Evolutionary conservation across 1,140 invertebrate species (phyloP).

Genomic region (Scaptomyza montana): DNA sequence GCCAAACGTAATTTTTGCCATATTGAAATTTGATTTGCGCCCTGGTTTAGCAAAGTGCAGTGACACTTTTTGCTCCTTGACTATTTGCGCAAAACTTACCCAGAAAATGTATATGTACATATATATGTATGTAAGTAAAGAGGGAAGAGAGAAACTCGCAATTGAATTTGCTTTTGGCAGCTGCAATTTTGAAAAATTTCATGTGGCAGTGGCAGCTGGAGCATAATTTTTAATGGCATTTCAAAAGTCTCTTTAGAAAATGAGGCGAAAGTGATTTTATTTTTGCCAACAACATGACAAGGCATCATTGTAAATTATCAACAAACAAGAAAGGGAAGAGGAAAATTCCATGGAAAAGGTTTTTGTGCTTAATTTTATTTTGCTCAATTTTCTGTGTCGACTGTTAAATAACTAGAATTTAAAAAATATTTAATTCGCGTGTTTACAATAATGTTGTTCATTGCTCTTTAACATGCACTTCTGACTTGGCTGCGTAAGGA

Average conservation of each 20-base stretch:
- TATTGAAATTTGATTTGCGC: constrained; percentile 77
- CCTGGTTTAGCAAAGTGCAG: constrained; percentile 60
- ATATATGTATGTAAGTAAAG: neutral
- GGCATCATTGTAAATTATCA: constrained; percentile 42
- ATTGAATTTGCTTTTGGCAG: constrained; percentile 54
- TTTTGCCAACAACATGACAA: constrained; percentile 41
- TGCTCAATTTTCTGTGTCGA: neutral
- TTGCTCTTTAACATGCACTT: constrained; percentile 31
- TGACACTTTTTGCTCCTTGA: constrained; percentile 56
- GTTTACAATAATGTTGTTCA: neutral
- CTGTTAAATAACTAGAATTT: neutral
- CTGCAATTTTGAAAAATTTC: constrained; percentile 59
- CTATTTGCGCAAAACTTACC: constrained; percentile 71
- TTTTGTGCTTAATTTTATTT: neutral
- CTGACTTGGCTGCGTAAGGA: neutral
- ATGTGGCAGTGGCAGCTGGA: constrained; percentile 62
- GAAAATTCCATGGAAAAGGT: constrained; percentile 7
- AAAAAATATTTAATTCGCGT: neutral
- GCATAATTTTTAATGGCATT: constrained; percentile 80
- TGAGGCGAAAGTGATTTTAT: constrained; percentile 77
- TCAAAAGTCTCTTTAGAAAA: constrained; percentile 29
- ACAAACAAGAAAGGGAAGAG: constrained; percentile 3
- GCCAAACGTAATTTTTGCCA: constrained; percentile 56
- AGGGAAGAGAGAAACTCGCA: constrained; percentile 21
- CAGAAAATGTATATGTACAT: constrained; percentile 3